Conservation (phyloP, 1,140 invertebrate genomes). For the Caenorhabditis remanei region DNA sequence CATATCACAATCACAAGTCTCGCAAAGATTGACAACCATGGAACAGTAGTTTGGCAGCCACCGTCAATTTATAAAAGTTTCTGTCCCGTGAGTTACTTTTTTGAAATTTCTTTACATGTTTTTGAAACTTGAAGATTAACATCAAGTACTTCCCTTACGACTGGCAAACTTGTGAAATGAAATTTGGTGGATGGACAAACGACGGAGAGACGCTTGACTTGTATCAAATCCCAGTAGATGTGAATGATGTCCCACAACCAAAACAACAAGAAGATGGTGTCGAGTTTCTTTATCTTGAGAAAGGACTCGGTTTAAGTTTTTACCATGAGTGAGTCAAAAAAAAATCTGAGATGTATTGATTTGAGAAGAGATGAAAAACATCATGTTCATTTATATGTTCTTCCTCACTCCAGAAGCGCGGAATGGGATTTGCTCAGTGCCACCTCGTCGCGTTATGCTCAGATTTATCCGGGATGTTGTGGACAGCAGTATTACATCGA, state of each 20-base stretch:
- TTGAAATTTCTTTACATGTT: neutral
- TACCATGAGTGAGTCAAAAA: conserved; percentile 71
- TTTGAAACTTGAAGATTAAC: conserved; percentile 85
- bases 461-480: conserved; percentile 77
- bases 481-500: conserved; percentile 80
- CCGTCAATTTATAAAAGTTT: conserved; percentile 98
- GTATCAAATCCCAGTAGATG: conserved; percentile 60
- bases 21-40: conserved; percentile 84
- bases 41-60: conserved; percentile 95
- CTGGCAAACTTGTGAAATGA: conserved; percentile 91
- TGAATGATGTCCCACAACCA: conserved; percentile 19
- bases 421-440: conserved; percentile 91
- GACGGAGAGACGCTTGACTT: conserved; percentile 81
- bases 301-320: conserved; percentile 75
- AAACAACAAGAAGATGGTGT: conserved; percentile 71
- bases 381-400: conserved; percentile 35
- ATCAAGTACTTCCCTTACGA: conserved; percentile 93
- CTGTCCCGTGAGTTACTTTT: conserved; percentile 82
- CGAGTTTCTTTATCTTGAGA: conserved; percentile 72
- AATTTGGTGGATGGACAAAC: conserved; percentile 98
- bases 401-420: conserved; percentile 82
- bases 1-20: conserved; percentile 81
- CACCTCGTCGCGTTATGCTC: conserved; percentile 69
- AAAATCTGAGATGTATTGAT: neutral
- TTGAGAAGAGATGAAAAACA: neutral